These are phyloP conservation scores for Eumaeus atala DNA, from an alignment of 1,140 invertebrate genomes.

Conservation along the genomic window DNA sequence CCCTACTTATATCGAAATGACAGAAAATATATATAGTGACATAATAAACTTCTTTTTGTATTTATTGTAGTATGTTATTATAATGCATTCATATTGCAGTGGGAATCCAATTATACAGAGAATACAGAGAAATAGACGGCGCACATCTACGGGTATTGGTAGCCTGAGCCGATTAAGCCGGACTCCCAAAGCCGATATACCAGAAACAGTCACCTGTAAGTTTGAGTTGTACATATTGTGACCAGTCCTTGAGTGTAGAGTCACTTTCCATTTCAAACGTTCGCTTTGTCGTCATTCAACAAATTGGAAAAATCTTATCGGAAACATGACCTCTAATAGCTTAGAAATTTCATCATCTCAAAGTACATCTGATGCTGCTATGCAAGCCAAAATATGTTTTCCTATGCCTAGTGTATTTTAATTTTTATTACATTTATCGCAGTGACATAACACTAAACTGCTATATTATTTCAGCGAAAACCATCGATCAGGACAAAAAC, in stretches of 20 bases:
- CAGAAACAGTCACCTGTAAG: slow-evolving; percentile 28
- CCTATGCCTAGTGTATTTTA: background rate
- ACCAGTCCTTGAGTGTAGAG: background rate
- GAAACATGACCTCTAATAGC: too few species aligned
- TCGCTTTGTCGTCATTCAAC: too few species aligned
- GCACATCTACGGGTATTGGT: slow-evolving; percentile 39
- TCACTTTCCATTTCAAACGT: too few species aligned
- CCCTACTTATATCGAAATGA: too few species aligned
- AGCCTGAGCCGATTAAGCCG: slow-evolving; percentile 46
- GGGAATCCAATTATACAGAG: slow-evolving; percentile 51
- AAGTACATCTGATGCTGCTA: too few species aligned
- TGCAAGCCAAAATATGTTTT: too few species aligned
- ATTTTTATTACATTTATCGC: background rate
- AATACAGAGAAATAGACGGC: slow-evolving; percentile 45
- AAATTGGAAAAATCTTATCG: too few species aligned
- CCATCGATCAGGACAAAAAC: slow-evolving; percentile 13
- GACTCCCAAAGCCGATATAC: slow-evolving; percentile 32
- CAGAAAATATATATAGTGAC: too few species aligned
- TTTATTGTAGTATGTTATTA: slow-evolving; percentile 7
- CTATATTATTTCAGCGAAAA: slow-evolving; percentile 29
- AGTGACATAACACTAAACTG: too few species aligned
- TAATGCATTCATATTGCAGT: slow-evolving; percentile 26
- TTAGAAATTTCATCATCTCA: too few species aligned
- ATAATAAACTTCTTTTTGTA: too few species aligned
- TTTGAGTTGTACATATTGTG: slow-evolving; percentile 25